Evolutionary conservation across 2,888 invertebrate genomes (phyloP), one percentile per base, ranked within the genome.

Genomic region (Ectobius pallidus): DNA sequence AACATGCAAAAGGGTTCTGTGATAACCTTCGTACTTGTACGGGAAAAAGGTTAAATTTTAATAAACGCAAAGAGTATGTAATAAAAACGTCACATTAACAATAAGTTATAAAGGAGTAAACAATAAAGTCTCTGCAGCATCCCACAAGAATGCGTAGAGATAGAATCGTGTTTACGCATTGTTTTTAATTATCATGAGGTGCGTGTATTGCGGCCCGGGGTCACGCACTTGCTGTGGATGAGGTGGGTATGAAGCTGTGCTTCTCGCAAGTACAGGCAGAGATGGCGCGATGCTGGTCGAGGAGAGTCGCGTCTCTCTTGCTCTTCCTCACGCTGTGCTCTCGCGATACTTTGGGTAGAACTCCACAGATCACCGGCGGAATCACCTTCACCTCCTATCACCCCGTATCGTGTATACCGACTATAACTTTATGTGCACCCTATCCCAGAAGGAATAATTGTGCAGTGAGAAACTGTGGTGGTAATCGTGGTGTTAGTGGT

Each of bases 261-360:
- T n/a, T n/a, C n/a, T n/a, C n/a, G 63, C 20, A 25, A 20, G 39
- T 63, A 20, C 16, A 11, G 25, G 20, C 46, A 46, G 65, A 44
- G 65, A 65, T 65, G 65, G 65, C 65, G 46, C 65, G 46, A 46
- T 42, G 65, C 44, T 65, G 25, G 65, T n/a, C 27, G 44, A 46
- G 58, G 16, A 7, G 30, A 30, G 58, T 58, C 58, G 58, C 58
- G 18, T 32, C 22, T 30, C 58, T 65, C n/a, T n/a, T 65, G 44
- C 27, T 65, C 42, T 30, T 65, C 55, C 55, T 55, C 14, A 46
- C 27, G 63, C n/a, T 14, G 14, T 7, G 20, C 22, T 22, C 16
- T 20, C 42, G 63, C 16, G 22, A 16, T 20, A 11, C 39, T 25
- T 11, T 22, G 6, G 18, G 18, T 6, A n/a, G 22, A 22, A 7